Conservation (phyloP, 1,140 invertebrate species). For the Lepidurus arcticus region DNA sequence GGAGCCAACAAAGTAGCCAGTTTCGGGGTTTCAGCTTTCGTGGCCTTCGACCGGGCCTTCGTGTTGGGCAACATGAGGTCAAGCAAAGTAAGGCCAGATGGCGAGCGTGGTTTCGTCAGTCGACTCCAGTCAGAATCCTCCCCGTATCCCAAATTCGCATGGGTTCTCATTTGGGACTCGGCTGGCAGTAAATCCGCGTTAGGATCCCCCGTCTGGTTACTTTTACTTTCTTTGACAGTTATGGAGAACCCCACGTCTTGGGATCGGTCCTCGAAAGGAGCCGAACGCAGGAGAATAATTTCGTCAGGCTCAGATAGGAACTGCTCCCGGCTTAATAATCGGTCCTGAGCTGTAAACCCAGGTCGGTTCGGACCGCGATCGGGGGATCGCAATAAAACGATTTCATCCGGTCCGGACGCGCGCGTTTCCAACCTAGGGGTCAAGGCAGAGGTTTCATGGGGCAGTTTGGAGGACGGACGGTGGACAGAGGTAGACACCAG, state of each 20-base stretch:
- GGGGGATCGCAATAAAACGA: neutral
- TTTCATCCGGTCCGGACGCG: neutral
- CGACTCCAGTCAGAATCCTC: neutral
- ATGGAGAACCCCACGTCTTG: neutral
- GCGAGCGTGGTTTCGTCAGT: neutral
- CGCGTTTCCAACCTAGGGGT: neutral
- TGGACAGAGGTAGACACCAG: neutral
- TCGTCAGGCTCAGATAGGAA: neutral
- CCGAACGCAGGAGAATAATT: neutral
- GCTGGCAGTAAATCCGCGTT: neutral
- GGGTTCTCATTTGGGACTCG: neutral
- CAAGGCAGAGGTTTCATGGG: neutral
- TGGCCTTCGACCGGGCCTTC: neutral
- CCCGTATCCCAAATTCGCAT: neutral
- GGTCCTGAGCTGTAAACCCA: neutral
- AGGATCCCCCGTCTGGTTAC: neutral
- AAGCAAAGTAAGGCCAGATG: neutral
- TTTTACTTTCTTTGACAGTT: neutral
- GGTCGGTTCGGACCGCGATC: neutral
- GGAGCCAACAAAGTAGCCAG: neutral
- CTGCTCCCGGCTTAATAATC: neutral
- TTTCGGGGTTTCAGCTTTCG: neutral
- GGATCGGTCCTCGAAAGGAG: neutral
- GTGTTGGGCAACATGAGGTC: neutral
- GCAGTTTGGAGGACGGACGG: neutral